Base-by-base conservation (phyloP, 2,797 vertebrate species). In the Megalops cyprinoides region DNA sequence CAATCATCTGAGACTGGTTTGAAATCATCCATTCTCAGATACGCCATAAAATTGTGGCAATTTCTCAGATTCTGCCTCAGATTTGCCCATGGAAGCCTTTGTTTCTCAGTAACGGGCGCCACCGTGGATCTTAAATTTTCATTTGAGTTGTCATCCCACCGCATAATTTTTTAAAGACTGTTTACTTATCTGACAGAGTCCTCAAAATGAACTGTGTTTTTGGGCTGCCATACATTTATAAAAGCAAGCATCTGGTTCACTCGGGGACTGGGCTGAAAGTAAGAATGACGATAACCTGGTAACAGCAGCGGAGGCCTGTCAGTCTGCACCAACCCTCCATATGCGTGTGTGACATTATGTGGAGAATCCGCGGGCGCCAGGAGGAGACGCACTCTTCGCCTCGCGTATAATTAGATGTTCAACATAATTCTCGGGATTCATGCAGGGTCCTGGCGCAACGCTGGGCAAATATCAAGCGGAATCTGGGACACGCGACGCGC, bases 401-500 rank as follows among this genome's bases (percentile, higher is more conserved):
- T 56, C 7, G 48, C 51, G 37, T 28, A 56, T 46, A 34, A 77
- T 73, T 71, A 56, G 60, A 69, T 42, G 34, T 71, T 77, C 56
- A 76, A 51, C 58, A 49, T 56, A 60, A 53, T 76, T 76, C 79
- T 65, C 48, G n/a, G 20, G 58, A 65, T 42, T 48, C 12, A n/a
- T 69, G 34, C 6, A 15, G 23, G 48, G 44, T 55, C 74, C 48
- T 81, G 79, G 53, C 48, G 60, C 74, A 65, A 56, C 14, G 46
- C 73, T 55, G 56, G 28, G 34, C 46, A n/a, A 67, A 31, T 44
- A 67, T 28, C 74, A 76, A 56, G 74, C 31, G 10, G 79, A 76
- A 65, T 67, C 44, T 65, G 56, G 74, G 79, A 67, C 74, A 67
- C 46, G 31, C 56, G 44, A 62, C 58, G 58, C 42, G 73, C 34